Evolutionary conservation across 2,113 vertebrate genomes (phyloP).

Genomic region (Rhineura floridana): DNA sequence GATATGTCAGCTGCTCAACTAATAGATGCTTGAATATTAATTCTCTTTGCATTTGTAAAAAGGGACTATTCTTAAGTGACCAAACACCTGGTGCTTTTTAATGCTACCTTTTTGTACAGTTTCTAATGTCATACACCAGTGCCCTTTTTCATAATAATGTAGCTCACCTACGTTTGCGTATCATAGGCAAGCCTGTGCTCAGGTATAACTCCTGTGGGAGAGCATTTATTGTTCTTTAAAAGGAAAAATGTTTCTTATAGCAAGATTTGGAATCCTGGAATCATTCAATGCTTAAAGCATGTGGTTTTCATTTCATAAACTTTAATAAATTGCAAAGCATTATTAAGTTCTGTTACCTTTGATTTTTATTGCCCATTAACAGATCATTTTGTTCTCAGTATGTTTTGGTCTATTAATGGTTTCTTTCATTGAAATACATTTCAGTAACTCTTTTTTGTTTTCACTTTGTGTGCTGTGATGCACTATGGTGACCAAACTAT

Average conservation of each 20-base stretch:
- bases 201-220: conserved; percentile 59
- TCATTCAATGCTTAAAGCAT: conserved; percentile 39
- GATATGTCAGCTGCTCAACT: conserved; percentile 92
- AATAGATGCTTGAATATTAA: conserved; percentile 46
- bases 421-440: background rate
- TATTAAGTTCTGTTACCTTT: conserved; percentile 31
- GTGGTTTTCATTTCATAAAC: conserved; percentile 50
- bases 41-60: conserved; percentile 18
- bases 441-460: background rate
- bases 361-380: conserved; percentile 60
- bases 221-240: conserved; percentile 30
- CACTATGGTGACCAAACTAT: background rate
- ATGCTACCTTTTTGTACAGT: conserved; percentile 44
- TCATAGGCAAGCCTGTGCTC: conserved; percentile 67
- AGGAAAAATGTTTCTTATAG: conserved; percentile 43
- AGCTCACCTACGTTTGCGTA: conserved; percentile 51
- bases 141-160: conserved; percentile 47
- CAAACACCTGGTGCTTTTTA: conserved; percentile 46
- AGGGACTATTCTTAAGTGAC: conserved; percentile 50
- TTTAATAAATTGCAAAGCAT: conserved; percentile 59
- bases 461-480: background rate
- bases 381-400: conserved; percentile 22
- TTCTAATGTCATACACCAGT: conserved; percentile 35
- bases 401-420: background rate
- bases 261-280: conserved; percentile 49